Conservation (phyloP, 2,797 vertebrate genomes). For the Channa striata region DNA sequence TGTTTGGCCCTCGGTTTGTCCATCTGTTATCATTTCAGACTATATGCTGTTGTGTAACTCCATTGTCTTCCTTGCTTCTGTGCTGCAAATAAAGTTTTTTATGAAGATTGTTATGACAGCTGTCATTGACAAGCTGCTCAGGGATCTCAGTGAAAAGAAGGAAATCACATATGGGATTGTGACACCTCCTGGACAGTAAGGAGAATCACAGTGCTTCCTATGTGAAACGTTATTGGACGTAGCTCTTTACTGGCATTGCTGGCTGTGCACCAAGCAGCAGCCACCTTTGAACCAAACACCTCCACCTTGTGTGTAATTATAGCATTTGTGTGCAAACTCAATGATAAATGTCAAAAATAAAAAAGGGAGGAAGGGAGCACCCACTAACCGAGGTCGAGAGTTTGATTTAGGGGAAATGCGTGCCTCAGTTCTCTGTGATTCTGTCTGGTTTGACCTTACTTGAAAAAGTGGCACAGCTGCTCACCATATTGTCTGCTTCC, state of each 20-base stretch:
- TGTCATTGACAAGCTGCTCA: slow-evolving; percentile 46
- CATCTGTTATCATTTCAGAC: slow-evolving; percentile 22
- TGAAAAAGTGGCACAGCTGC: slow-evolving; percentile 51
- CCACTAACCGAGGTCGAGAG: slow-evolving; percentile 12
- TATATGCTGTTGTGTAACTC: slow-evolving; percentile 37
- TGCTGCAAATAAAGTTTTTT: slow-evolving; percentile 47
- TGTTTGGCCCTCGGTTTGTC: not conserved
- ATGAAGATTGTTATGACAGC: slow-evolving; percentile 52
- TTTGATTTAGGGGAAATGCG: slow-evolving; percentile 50
- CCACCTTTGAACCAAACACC: slow-evolving; percentile 44
- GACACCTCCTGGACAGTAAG: slow-evolving; percentile 48
- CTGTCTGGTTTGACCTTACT: slow-evolving; percentile 45
- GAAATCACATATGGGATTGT: slow-evolving; percentile 69
- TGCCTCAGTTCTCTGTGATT: slow-evolving; percentile 29
- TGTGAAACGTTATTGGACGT: slow-evolving; percentile 39
- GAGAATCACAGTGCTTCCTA: slow-evolving; percentile 66
- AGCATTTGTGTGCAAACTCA: slow-evolving; percentile 63
- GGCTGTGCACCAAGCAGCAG: slow-evolving; percentile 44
- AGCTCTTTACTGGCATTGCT: slow-evolving; percentile 64
- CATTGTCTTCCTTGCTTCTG: slow-evolving; percentile 50
- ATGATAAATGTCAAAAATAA: slow-evolving; percentile 35
- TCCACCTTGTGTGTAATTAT: slow-evolving; percentile 50
- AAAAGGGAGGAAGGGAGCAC: slow-evolving; percentile 38
- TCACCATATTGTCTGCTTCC: slow-evolving; percentile 23
- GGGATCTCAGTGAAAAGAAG: slow-evolving; percentile 73